Conservation (phyloP, 2,113 vertebrate genomes). For the Nansenia antarctica region DNA sequence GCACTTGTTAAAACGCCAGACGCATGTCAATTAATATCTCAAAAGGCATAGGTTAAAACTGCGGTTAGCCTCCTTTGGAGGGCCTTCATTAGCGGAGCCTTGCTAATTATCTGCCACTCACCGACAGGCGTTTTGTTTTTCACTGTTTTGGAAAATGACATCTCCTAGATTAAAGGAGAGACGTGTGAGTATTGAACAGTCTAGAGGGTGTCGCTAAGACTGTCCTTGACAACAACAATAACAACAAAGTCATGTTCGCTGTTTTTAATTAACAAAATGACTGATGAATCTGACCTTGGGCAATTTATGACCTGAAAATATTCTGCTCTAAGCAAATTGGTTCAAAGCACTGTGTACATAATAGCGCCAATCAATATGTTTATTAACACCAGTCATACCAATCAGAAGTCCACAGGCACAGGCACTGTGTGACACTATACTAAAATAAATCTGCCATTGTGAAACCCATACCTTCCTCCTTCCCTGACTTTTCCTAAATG, state of each 20-base stretch:
- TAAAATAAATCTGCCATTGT: too few relatives aligned
- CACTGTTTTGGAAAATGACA: too few relatives aligned
- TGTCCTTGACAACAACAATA: background rate
- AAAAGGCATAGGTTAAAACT: slow-evolving; percentile 42
- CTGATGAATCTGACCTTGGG: too few relatives aligned
- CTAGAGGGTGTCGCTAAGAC: background rate
- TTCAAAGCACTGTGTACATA: too few relatives aligned
- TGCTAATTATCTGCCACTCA: slow-evolving; percentile 48
- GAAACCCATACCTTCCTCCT: too few relatives aligned
- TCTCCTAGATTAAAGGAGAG: background rate
- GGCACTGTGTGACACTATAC: too few relatives aligned
- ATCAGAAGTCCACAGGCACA: too few relatives aligned
- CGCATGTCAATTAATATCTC: slow-evolving; percentile 35
- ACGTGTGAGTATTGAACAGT: background rate
- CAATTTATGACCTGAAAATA: too few relatives aligned
- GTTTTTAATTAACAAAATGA: background rate
- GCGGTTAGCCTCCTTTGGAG: slow-evolving; percentile 32
- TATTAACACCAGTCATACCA: too few relatives aligned
- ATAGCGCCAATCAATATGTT: too few relatives aligned
- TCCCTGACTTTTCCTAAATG: too few relatives aligned
- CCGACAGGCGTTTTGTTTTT: background rate
- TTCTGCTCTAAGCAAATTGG: too few relatives aligned
- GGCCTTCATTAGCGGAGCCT: slow-evolving; percentile 24
- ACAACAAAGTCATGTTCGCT: background rate
- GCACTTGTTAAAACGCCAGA: slow-evolving; percentile 55